Conservation (phyloP, 2,113 vertebrate genomes). For the Apteryx owenii region DNA sequence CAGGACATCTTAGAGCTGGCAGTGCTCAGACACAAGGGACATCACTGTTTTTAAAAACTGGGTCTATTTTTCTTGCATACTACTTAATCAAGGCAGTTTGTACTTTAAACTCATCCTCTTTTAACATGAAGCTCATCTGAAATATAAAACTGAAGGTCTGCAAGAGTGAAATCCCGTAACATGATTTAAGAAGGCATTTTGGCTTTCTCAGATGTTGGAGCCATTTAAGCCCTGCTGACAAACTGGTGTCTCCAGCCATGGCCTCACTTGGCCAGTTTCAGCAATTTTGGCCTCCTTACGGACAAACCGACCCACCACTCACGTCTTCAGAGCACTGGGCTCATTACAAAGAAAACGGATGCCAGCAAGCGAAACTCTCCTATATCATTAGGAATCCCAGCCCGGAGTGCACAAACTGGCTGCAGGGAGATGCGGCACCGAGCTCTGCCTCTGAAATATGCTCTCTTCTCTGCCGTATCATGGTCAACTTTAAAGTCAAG, state of each 20-base stretch:
- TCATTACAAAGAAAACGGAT: neutral
- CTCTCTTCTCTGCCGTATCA: too few relatives aligned
- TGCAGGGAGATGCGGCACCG: neutral
- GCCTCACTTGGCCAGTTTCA: neutral
- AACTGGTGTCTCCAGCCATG: neutral
- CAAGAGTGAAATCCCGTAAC: neutral
- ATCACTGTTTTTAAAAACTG: neutral
- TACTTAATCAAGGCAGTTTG: neutral
- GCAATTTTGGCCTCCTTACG: neutral
- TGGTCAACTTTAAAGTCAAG: neutral
- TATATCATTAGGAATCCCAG: neutral
- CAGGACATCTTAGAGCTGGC: neutral
- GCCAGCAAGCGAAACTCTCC: neutral
- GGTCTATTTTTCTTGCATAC: neutral
- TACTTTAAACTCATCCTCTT: neutral
- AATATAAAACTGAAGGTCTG: neutral
- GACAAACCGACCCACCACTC: neutral
- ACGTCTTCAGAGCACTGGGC: neutral
- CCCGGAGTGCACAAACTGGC: fast-evolving
- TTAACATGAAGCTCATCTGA: neutral
- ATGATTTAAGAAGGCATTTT: neutral
- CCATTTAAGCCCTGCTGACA: neutral
- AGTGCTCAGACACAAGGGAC: neutral
- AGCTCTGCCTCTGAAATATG: neutral
- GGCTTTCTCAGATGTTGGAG: neutral